Base-by-base conservation (phyloP, 2,888 invertebrate genomes). In the Acrobasis suavella region DNA sequence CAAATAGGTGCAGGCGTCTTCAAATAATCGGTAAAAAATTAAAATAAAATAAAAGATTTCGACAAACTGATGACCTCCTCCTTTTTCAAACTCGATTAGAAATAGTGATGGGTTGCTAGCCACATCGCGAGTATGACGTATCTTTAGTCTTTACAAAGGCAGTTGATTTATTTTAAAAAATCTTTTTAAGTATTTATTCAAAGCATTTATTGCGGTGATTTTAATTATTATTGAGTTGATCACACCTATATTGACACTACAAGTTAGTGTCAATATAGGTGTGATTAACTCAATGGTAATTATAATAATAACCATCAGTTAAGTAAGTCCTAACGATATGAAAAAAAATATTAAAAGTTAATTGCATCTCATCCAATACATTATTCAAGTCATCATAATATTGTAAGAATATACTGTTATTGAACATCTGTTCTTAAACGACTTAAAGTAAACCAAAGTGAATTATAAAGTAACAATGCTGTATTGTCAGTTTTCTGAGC, bases 351-450 rank as follows among this genome's bases (percentile, higher is more conserved):
- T 22, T 22, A 22, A 22, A 32, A 58, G 49, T 32, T 58, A 22
- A 49, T 58, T 58, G 69, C 65, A 72, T 72, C n/a, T 32, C 50
- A 49, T 14, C 15, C 50, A 58, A 50, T 22, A 38, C 50, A 50
- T 17, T 38, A 37, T 50, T 67, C 60, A 69, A 75, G 72, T 79
- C 76, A 80, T 77, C 72, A 39, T 54, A 61, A 63, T 60, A 74
- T 81, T 80, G 73, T 80, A 67, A 62, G 58, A 59, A 58, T 65
- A 73, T 71, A 58, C 67, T 67, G 68, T 72, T 72, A 69, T 68
- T 69, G 65, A 73, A 78, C 85, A 85, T 81, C 81, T 84, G 83
- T 77, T 78, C 74, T 73, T 72, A 69, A 75, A 77, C 77, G 69
- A 73, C 76, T 78, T 73, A 75, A 71, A 72, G 72, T 69, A 73